phyloP scores from a whole-genome alignment of 1,140 invertebrate genomes.

The Tigriopus japonicus region DNA sequence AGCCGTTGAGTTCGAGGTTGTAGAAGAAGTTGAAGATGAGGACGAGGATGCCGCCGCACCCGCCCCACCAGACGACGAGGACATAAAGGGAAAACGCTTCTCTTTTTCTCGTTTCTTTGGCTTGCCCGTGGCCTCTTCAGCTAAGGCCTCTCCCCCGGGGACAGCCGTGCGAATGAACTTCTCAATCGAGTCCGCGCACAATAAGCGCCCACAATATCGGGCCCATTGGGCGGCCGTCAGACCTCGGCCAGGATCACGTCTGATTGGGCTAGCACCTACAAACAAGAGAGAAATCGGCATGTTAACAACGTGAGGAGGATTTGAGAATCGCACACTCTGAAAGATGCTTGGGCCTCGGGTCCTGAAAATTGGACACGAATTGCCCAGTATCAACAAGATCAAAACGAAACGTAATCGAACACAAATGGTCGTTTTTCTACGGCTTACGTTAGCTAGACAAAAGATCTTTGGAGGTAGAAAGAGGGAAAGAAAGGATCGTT shows the following conservation, averaged over 20 bases:
- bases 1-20: background rate
- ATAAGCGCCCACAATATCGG: conserved; percentile 47
- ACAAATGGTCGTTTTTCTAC: too few relatives aligned
- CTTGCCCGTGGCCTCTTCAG: conserved; percentile 7
- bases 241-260: conserved; percentile 45
- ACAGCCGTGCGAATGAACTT: conserved; percentile 39
- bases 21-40: background rate
- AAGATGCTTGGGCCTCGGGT: too few relatives aligned
- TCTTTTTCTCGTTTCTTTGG: background rate
- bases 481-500: too few relatives aligned
- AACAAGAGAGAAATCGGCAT: conserved; percentile 1
- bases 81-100: too few relatives aligned
- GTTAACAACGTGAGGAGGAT: too few relatives aligned
- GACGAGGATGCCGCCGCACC: background rate
- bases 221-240: conserved; percentile 56
- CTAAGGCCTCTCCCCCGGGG: background rate
- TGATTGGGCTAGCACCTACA: conserved; percentile 47
- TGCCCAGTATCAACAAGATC: too few relatives aligned
- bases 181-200: conserved; percentile 51
- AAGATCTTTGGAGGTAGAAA: too few relatives aligned
- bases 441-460: too few relatives aligned
- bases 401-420: too few relatives aligned
- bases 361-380: too few relatives aligned
- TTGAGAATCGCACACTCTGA: too few relatives aligned
- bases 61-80: too few relatives aligned